phyloP scores from a whole-genome alignment of 2,113 vertebrate species.

The Pandion haliaetus region DNA sequence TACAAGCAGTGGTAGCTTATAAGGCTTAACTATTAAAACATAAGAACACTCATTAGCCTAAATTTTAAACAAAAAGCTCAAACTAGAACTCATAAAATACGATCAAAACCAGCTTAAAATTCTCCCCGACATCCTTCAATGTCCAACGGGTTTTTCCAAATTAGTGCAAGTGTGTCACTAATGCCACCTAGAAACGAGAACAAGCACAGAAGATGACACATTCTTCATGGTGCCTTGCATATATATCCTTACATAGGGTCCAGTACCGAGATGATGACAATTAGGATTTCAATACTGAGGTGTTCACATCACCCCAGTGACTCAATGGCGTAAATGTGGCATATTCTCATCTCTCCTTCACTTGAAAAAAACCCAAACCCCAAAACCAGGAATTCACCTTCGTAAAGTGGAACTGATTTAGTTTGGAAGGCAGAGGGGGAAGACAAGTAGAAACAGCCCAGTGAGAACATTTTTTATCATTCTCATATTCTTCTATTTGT shows the following conservation, averaged over 20 bases:
- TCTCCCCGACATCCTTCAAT: not conserved
- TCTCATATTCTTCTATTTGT: not conserved
- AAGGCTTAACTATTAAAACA: not conserved
- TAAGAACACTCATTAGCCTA: not conserved
- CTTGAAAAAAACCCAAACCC: fast-evolving
- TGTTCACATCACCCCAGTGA: not conserved
- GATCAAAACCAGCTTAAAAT: not conserved
- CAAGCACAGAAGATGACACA: not conserved
- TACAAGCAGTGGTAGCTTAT: not conserved
- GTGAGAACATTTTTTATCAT: not conserved
- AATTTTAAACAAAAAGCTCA: not conserved
- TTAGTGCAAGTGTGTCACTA: not conserved
- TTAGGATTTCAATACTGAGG: not conserved
- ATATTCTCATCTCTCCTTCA: not conserved
- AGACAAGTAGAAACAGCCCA: not conserved
- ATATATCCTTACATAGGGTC: not conserved
- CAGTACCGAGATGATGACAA: not conserved
- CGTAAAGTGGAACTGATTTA: fast-evolving
- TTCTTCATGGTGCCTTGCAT: not conserved
- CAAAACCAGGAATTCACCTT: not conserved
- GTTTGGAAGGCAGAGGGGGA: fast-evolving
- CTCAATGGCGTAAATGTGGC: not conserved
- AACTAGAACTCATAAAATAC: not conserved
- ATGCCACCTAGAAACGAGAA: not conserved
- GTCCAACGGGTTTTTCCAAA: not conserved